Evolutionary conservation across 2,888 invertebrate genomes (phyloP).

Genomic region (Amphipyra tragopoginis): DNA sequence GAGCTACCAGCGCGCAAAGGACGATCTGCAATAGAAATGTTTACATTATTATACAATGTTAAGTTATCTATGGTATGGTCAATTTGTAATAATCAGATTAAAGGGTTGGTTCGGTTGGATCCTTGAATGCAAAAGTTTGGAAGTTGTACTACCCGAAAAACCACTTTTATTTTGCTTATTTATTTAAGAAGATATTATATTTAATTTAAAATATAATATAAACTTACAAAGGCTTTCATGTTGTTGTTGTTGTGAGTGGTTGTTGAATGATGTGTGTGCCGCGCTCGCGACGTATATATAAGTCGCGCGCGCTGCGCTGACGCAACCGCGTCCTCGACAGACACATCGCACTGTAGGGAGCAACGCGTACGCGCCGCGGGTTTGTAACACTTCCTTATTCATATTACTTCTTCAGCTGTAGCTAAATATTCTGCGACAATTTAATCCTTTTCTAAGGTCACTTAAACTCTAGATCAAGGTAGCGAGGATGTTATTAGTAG

Average conservation of each 20-base stretch:
- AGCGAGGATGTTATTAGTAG: too few species aligned
- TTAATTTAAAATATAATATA: background rate
- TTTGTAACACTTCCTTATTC: background rate
- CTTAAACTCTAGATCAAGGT: too few species aligned
- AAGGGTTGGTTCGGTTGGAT: too few species aligned
- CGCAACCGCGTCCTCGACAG: constrained; percentile 9
- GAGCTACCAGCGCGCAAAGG: constrained; percentile 46
- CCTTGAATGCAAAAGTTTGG: too few species aligned
- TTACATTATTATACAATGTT: background rate
- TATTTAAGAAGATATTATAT: too few species aligned
- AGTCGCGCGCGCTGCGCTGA: background rate
- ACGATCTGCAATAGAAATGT: constrained; percentile 26
- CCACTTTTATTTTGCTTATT: too few species aligned
- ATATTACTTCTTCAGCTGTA: too few species aligned
- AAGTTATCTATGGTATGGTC: background rate
- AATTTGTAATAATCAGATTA: too few species aligned
- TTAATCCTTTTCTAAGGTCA: too few species aligned
- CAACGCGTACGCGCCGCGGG: background rate
- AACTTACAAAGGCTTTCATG: constrained; percentile 56
- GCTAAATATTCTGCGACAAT: too few species aligned
- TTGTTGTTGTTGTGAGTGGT: constrained; percentile 21
- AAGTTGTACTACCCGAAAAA: too few species aligned
- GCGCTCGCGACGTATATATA: constrained; percentile 5
- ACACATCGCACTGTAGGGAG: background rate
- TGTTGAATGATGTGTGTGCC: constrained; percentile 22